phyloP scores from a whole-genome alignment of 2,797 vertebrate species.

The Mus minutoides region DNA sequence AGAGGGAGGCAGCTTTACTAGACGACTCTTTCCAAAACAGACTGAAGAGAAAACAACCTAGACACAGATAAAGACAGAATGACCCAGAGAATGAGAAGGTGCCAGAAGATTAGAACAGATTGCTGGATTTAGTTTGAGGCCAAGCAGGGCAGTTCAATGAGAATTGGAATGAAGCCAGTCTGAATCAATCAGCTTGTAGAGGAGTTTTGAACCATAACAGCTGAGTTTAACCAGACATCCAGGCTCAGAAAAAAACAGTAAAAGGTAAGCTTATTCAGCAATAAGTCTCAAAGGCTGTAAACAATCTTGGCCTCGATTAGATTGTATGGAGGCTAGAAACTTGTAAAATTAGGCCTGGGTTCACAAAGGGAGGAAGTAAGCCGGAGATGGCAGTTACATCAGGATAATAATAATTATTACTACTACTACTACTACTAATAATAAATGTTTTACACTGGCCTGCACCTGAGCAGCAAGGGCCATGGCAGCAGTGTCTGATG shows the following conservation, averaged over 20 bases:
- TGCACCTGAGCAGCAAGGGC: neutral
- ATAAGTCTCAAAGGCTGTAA: neutral
- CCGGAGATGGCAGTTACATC: neutral
- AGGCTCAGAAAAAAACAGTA: neutral
- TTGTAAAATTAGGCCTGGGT: neutral
- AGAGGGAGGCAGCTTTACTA: neutral
- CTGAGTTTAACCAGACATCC: neutral
- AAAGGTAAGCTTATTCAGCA: neutral
- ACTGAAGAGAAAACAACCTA: neutral
- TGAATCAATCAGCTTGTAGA: neutral
- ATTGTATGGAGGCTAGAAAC: neutral
- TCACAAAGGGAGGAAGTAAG: neutral
- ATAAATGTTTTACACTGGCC: neutral
- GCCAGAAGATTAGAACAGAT: neutral
- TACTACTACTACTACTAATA: neutral
- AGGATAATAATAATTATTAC: too few relatives aligned
- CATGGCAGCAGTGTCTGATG: neutral
- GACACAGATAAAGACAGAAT: neutral
- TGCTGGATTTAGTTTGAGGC: neutral
- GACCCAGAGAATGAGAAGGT: neutral
- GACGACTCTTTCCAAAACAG: neutral
- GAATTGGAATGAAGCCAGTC: neutral
- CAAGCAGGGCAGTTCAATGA: neutral
- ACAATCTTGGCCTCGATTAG: neutral
- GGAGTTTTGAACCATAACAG: neutral